These are phyloP conservation scores for Amphiprion ocellaris DNA, from an alignment of 2,113 vertebrate species.

Conservation along the genomic window DNA sequence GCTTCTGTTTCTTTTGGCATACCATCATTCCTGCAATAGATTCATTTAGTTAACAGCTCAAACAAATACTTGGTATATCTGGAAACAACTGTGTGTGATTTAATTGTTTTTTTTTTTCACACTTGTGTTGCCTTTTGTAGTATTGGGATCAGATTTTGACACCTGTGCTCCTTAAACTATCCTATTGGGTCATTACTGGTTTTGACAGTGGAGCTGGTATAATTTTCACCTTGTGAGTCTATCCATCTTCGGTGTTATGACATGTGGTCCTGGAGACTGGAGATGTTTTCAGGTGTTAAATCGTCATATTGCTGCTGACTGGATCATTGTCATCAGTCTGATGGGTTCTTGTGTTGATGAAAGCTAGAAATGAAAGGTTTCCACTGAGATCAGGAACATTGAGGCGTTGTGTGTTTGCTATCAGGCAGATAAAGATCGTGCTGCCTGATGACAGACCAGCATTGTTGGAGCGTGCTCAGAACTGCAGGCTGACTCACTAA, in stretches of 20 bases:
- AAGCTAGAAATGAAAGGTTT: neutral
- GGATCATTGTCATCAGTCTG: neutral
- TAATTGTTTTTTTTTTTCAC: constrained; percentile 9
- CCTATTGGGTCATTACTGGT: neutral
- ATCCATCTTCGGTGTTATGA: too few species aligned
- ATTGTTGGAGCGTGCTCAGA: constrained; percentile 30
- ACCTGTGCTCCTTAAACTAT: neutral
- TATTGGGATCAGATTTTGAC: constrained; percentile 12
- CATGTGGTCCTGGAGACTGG: too few species aligned
- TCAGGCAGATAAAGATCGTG: constrained; percentile 20
- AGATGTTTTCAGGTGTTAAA: too few species aligned
- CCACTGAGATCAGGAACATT: too few species aligned
- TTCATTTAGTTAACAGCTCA: neutral
- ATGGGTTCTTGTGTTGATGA: neutral
- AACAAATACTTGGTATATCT: constrained; percentile 7
- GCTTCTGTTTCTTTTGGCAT: neutral
- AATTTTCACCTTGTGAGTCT: too few species aligned
- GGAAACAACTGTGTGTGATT: constrained; percentile 7
- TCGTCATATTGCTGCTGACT: too few species aligned
- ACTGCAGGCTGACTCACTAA: constrained; percentile 63
- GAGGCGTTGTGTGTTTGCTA: neutral
- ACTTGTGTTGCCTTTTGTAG: constrained; percentile 9
- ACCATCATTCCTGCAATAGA: constrained; percentile 3
- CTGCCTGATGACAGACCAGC: constrained; percentile 21
- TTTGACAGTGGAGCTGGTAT: too few species aligned